Evolutionary conservation across 2,113 vertebrate species (phyloP), one percentile per base, ranked within the genome.

Genomic region (Gadus macrocephalus): DNA sequence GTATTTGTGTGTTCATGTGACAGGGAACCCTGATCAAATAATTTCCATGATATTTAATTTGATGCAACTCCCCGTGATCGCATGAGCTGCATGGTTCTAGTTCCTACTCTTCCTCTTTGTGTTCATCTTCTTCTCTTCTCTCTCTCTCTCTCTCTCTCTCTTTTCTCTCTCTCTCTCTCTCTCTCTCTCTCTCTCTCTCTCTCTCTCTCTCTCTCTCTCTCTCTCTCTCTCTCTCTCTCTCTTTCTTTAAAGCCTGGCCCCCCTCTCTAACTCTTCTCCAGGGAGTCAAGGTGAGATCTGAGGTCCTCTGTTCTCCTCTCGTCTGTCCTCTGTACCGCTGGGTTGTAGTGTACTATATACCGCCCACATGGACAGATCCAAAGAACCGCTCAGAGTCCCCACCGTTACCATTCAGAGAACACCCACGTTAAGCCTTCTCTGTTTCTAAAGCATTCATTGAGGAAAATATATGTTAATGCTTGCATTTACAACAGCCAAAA

Each of bases 201-300:
- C 70, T 86, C 67, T 71, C 79, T 83, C 66, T 20, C 78, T 73
- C 82, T 87, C 16, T 83, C 62, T 84, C 73, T 82, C 70, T 86
- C 67, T 71, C 79, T 83, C 66, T 88, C 77, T 86, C 83, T 88
- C 78, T 85, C 79, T 83, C 55, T 49, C 42, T 49, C 42, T 82
- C 83, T 85, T 79, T 84, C 84, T 61, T 70, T 88, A 89, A 94
- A 94, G 92, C 89, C 85, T 70, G 85, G 85, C 83, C 81, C 84
- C 83, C 80, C 78, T 60, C 67, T 62, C 67, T 92, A 91, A 91
- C 85, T 90, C 86, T 83, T 89, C 89, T 89, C 72, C 88, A 82
- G 83, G 85, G 87, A 76, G 82, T 85, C 79, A 88, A 93, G 92
- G 89, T 92, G 91, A 92, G 92, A 87, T 67, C 19, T 35, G 31